Evolutionary conservation across 2,113 vertebrate genomes (phyloP), one percentile per base, ranked within the genome.

Genomic region (Tenebrosternarchus preto): DNA sequence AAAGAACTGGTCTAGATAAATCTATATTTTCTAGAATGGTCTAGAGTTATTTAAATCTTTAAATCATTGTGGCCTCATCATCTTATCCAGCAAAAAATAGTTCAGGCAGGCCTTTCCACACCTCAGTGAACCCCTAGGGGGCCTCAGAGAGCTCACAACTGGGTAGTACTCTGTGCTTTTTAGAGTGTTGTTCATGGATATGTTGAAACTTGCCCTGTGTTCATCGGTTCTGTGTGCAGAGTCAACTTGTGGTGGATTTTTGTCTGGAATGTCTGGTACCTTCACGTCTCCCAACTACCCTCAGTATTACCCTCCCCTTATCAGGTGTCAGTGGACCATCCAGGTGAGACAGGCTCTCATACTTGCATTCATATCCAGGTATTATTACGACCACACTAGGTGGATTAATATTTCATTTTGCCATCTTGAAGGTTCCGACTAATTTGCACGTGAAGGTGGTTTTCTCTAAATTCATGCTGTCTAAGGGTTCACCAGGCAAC

Each of bases 201-300:
- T 8, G 39, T 43, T 9, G 11, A 12, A 15, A 50, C 43, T 50
- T 72, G 9, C 20, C 3, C 8, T 33, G n/a, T 66, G 5, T 22
- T 20, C 64, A 17, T 76, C n/a, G 3, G 77, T 29, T 70, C 11
- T 73, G 1, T 53, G 19, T 80, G 43, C 71, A 88, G 83, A 88
- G 0, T 1, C 36, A 1, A 83, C 0, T 22, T 99, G 97, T 0
- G 94, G 95, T 1, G 93, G 91, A 25, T 76, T 55, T 15, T 87
- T 98, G 31, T 86, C 0, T 0, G 92, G 84, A 0, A 0, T 43
- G 0, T 88, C 77, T 0, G 96, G 98, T 25, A 89, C 0, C 0
- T 95, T 98, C 66, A 89, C 78, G 1, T 95, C 93, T 15, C 97
- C 97, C 7, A 96, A 95, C 85, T 97, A 92, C 74, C 97, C 98